A percentile compares a stretch with the other conserved stretches of the same genome.
These are phyloP conservation scores for Drosophila orosa DNA, from an alignment of 1,140 invertebrate genomes.

Conservation along the genomic window DNA sequence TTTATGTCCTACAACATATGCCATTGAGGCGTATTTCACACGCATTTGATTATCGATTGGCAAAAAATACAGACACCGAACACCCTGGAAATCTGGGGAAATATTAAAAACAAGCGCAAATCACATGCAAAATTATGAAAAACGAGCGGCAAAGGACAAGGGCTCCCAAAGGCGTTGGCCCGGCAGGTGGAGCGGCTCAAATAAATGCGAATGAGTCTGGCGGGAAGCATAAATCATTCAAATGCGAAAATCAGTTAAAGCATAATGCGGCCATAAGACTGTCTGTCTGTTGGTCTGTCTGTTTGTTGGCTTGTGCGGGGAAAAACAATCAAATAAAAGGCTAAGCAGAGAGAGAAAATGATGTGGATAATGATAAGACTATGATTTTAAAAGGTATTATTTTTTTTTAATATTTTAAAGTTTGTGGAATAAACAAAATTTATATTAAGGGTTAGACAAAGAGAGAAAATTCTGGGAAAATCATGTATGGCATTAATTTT, in stretches of 20 bases:
- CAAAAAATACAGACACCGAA: constrained; percentile 1
- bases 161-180: constrained; percentile 54
- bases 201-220: constrained; percentile 70
- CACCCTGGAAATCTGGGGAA: constrained; percentile 5
- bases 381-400: background rate
- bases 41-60: constrained; percentile 67
- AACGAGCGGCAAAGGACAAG: constrained; percentile 58
- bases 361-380: background rate
- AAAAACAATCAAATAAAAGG: constrained; percentile 41
- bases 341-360: constrained; percentile 4
- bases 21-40: constrained; percentile 46
- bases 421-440: too few relatives aligned
- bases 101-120: constrained; percentile 61
- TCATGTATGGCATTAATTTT: background rate
- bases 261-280: constrained; percentile 59
- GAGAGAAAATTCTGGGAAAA: too few relatives aligned
- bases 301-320: constrained; percentile 12
- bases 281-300: constrained; percentile 33
- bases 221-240: constrained; percentile 78
- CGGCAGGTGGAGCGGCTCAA: constrained; percentile 37
- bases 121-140: constrained; percentile 80
- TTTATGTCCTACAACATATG: constrained; percentile 52
- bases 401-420: background rate
- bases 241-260: constrained; percentile 81
- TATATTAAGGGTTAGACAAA: too few relatives aligned